A percentile compares a stretch with the other conserved stretches of the same genome.
Evolutionary conservation across 2,888 invertebrate genomes (phyloP).

Genomic region (Hedychridium roseum): DNA sequence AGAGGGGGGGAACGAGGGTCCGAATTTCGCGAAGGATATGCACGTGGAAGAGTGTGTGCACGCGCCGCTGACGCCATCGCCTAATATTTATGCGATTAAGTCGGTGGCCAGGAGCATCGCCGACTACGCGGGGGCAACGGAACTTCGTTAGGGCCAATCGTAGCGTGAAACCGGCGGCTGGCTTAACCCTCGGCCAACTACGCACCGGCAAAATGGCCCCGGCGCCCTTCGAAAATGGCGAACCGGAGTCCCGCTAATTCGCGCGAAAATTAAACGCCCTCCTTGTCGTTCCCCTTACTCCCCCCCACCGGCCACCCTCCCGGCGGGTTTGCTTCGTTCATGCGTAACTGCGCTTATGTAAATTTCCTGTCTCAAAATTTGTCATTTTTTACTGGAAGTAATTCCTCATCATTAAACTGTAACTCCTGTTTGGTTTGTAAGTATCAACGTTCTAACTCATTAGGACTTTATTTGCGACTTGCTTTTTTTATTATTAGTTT

Average conservation of each 20-base stretch:
- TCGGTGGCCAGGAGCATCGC: constrained; percentile 40
- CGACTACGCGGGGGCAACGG: constrained; percentile 40
- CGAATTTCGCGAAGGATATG: no score
- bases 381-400: no score
- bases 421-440: no score
- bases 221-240: constrained; percentile 45
- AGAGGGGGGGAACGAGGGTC: no score
- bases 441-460: no score
- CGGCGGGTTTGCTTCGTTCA: no score
- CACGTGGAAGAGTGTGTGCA: constrained; percentile 21
- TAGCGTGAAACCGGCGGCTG: constrained; percentile 55
- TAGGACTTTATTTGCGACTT: no score
- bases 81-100: constrained; percentile 62
- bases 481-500: no score
- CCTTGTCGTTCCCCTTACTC: background rate
- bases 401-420: no score
- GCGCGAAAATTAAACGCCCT: constrained; percentile 40
- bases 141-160: constrained; percentile 57
- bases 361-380: no score
- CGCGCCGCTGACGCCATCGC: constrained; percentile 49
- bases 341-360: no score
- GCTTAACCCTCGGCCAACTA: constrained; percentile 41
- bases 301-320: background rate
- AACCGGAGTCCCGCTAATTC: constrained; percentile 41
- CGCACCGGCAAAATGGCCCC: constrained; percentile 49